Base-by-base conservation (phyloP, 2,888 invertebrate species). In the Diarsia dahlii region DNA sequence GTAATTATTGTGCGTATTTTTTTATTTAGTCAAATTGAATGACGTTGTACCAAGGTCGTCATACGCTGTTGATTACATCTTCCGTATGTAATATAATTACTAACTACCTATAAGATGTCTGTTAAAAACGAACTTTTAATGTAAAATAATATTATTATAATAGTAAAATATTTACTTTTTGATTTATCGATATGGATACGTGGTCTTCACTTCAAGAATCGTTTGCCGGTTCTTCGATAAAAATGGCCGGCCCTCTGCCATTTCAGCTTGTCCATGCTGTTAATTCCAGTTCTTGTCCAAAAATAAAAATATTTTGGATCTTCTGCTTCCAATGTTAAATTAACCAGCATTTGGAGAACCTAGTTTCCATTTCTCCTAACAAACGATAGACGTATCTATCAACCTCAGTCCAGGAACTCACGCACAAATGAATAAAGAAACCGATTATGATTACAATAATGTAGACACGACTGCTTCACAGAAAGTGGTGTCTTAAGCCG, bases 391-490 rank as follows among this genome's bases (percentile, higher is more conserved):
- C 34, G 1, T 34, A 58, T 34, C n/a, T 18, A 34, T 23, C 46
- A 28, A 71, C 12, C 12, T 71, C n/a, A 23, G 63, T 63, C 73
- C 48, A 54, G 45, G 63, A 72, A 65, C 48, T 45, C 18, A 10
- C 20, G 28, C 28, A 73, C 28, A 18, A 15, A 73, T 82, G 78
- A 70, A 82, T 73, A 70, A 73, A 62, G 39, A 71, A 68, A n/a
- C 34, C n/a, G n/a, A 66, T 73, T 70, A 81, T 54, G 20, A 63
- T 63, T 63, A 54, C 48, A 45, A 45, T 63, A 63, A 82, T 81
- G 78, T 15, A 45, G 56, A 45, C 81, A 81, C 81, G 81, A 81
- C 48, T 18, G 72, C 46, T 81, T 63, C 48, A 45, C 45, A 81
- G 82, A 73, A 76, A 81, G 46, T 73, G 58, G 45, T 64, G 56